Base-by-base conservation (phyloP, 2,888 invertebrate species). In the Alviniconcha strummeri region DNA sequence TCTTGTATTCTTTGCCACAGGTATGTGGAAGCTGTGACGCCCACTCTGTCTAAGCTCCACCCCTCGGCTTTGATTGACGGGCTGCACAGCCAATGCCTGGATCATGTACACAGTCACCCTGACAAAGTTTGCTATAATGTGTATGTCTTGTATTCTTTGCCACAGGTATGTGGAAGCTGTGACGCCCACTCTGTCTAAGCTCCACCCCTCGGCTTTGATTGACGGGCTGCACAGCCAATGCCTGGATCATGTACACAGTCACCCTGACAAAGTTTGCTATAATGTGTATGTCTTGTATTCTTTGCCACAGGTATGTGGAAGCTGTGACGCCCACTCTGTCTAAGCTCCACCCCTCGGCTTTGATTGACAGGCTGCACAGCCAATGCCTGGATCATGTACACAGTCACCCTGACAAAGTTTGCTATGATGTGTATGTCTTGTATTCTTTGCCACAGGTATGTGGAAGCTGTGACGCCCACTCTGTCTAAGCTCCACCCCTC, bases 1-100 rank as follows among this genome's bases (percentile, higher is more conserved):
- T n/a, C n/a, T n/a, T n/a, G n/a, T n/a, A n/a, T n/a, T n/a, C n/a
- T n/a, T n/a, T n/a, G n/a, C n/a, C n/a, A 15, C 90, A 96, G 96
- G 91, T 96, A 97, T 93, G 96, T 98, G 7, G 98, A 98, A 93
- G 96, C 97, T 0, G 94, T 98, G 69, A 97, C 97, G 6, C 98
- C 98, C 0, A 97, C 97, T 0, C 94, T 98, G 84, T 96, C 97
- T 0, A 96, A 95, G 81, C 95, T 98, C 87, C 98, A 98, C 93
- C 97, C 98, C 0, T 95, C 98, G 82, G 97, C 97, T 1, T 97
- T 98, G 52, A 95, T 99, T 17, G 98, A 98, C 93, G 97, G 97
- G 92, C 95, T 98, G 82, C 97, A 98, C 89, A 95, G 96, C 54
- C 96, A 97, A 15, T 98, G 98, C 92, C 96, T 97, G 84, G 96